Conservation (phyloP, 2,797 vertebrate species). For the Hapalemur alaotrensis region DNA sequence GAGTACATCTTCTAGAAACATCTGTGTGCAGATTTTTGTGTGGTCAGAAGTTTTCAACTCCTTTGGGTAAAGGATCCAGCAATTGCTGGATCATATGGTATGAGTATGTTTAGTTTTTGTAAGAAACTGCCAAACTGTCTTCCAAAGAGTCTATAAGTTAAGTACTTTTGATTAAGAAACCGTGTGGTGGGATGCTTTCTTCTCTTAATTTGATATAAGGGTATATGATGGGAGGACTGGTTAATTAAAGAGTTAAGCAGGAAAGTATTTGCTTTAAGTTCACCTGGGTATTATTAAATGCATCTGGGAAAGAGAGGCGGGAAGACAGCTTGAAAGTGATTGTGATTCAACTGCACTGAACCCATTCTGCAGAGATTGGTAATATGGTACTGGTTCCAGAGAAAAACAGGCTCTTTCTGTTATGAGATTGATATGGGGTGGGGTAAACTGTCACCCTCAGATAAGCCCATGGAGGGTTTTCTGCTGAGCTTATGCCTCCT, state of each 20-base stretch:
- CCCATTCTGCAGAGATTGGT: neutral
- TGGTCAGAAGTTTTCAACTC: neutral
- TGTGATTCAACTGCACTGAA: neutral
- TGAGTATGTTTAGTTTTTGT: neutral
- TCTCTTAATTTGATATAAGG: neutral
- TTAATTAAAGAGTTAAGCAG: neutral
- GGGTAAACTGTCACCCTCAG: neutral
- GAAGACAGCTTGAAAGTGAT: neutral
- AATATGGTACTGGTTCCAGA: neutral
- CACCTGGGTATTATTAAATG: neutral
- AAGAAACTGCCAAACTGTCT: neutral
- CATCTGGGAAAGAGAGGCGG: neutral
- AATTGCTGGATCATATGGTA: neutral
- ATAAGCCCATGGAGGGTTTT: neutral
- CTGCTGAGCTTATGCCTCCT: neutral
- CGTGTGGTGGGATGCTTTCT: neutral
- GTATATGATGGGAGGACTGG: neutral
- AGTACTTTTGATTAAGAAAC: neutral
- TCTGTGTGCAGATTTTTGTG: neutral
- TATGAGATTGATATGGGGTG: neutral
- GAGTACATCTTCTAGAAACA: neutral
- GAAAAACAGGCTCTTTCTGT: neutral
- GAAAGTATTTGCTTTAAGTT: neutral
- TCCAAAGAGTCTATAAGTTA: neutral
- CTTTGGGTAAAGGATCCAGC: neutral